phyloP scores from a whole-genome alignment of 2,113 vertebrate species.

The Nerophis lumbriciformis region DNA sequence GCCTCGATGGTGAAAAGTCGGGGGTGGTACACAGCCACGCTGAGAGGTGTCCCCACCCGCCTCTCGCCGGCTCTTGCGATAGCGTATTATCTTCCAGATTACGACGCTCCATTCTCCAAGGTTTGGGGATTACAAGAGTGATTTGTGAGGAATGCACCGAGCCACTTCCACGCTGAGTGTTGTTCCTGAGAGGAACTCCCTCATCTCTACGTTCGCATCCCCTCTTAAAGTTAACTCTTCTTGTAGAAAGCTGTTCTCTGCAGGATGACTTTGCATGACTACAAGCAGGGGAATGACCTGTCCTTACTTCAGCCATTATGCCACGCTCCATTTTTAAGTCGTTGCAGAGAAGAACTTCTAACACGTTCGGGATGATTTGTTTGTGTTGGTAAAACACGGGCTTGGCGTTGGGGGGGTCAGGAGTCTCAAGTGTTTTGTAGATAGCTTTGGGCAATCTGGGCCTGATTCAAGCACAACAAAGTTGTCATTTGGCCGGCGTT shows the following conservation, averaged over 20 bases:
- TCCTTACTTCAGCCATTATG: slow-evolving; percentile 8
- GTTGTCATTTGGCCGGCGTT: slow-evolving; percentile 26
- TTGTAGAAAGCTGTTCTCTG: slow-evolving; percentile 37
- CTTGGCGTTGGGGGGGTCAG: slow-evolving; percentile 8
- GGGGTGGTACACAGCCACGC: slow-evolving; percentile 42
- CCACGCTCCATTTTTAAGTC: slow-evolving; percentile 4
- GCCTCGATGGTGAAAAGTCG: slow-evolving; percentile 44
- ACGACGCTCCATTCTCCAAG: slow-evolving; percentile 86
- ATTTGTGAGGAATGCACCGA: slow-evolving; percentile 81
- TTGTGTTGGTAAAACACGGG: slow-evolving; percentile 26
- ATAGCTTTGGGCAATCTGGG: slow-evolving; percentile 28
- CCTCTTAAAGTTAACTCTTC: slow-evolving; percentile 43
- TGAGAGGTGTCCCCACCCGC: slow-evolving; percentile 25
- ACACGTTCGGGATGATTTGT: background rate
- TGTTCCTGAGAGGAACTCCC: slow-evolving; percentile 12
- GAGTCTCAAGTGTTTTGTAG: slow-evolving; percentile 34
- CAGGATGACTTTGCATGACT: slow-evolving; percentile 46
- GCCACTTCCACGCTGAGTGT: slow-evolving; percentile 65
- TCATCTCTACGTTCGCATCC: slow-evolving; percentile 31
- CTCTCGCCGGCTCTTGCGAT: slow-evolving; percentile 57
- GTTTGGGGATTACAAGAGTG: slow-evolving; percentile 85
- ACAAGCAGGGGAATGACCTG: slow-evolving; percentile 24
- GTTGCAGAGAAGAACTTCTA: slow-evolving; percentile 13
- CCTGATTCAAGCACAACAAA: slow-evolving; percentile 28
- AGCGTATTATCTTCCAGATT: slow-evolving; percentile 79